Base-by-base conservation (phyloP, 30 jellyfish, hydroid and myxozoan genomes). In the Hydractinia echinata region DNA sequence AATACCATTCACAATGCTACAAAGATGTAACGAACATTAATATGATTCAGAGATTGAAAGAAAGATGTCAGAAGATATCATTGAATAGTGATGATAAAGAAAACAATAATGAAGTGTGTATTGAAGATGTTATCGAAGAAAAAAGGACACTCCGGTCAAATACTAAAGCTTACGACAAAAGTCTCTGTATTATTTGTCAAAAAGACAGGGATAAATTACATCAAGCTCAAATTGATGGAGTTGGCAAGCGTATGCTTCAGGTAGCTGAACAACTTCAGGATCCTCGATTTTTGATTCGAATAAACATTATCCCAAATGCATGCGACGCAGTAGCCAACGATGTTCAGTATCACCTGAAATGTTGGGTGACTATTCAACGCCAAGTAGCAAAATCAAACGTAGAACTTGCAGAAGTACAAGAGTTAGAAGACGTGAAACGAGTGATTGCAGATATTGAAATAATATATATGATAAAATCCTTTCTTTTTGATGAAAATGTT, bases 361-460 rank as follows among this genome's bases (percentile, higher is more conserved):
- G 83, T 21, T 73, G 71, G 72, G 72, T 73, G 52, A 73, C 14
- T 13, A 14, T 13, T 9, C 83, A 73, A 52, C 30, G 83, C 2
- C 13, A 14, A 49, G 79, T 49, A 9, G 83, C 52, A 13, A 73
- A 73, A 51, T 18, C 72, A 51, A 51, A 72, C 15, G 13, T 2
- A 16, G 72, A 73, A 10, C 68, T 16, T 9, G n/a, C 15, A 16
- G 83, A 73, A 73, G n/a, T 73, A 10, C 0, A 73, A 73, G 83
- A 73, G 19, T 16, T 73, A 16, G 83, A 51, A 13, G 52, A 73
- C 52, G 52, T 21, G 18, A 20, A 52, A 51, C 83, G 83, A 52
- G 72, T 51, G 15, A 73, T 73, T 52, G 79, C 79, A 15, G 79
- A 68, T 20, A 68, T 68, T 68, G 79, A 68, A 13, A 0, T 68